Conservation (phyloP, 92 coral and sea anemone species). For the Phenganax marumi region DNA sequence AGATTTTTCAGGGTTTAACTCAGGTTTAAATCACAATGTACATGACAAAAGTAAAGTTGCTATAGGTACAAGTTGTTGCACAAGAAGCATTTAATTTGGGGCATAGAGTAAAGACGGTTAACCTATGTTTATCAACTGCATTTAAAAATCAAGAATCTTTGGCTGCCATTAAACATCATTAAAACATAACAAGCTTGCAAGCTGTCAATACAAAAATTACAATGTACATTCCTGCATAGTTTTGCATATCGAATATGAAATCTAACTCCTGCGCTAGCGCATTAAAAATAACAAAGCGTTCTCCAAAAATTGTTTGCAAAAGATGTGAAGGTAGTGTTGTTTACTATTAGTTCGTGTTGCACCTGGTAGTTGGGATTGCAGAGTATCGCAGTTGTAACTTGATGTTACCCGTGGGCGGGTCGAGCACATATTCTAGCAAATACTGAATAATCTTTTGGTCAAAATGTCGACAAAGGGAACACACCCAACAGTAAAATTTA, state of each 20-base stretch:
- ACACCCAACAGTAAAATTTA: conserved; percentile 14
- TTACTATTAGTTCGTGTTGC: background rate
- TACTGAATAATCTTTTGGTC: background rate
- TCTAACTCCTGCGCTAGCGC: too few relatives aligned
- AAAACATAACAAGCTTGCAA: background rate
- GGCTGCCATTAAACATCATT: background rate
- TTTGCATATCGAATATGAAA: conserved; percentile 7
- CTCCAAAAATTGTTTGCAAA: background rate
- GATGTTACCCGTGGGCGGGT: background rate
- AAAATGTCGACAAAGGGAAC: conserved; percentile 24
- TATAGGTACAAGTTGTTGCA: too few relatives aligned
- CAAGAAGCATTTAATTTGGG: too few relatives aligned
- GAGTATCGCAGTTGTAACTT: background rate
- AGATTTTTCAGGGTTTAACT: too few relatives aligned
- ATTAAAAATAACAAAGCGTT: too few relatives aligned
- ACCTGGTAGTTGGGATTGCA: background rate
- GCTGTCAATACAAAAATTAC: background rate
- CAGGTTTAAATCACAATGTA: too few relatives aligned
- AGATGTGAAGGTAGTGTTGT: background rate
- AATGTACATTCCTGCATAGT: background rate
- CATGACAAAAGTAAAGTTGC: too few relatives aligned
- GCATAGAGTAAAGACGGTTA: too few relatives aligned
- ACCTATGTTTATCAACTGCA: too few relatives aligned
- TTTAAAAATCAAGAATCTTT: too few relatives aligned
- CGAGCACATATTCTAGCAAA: background rate